Conservation (phyloP, 2,797 vertebrate species). For the Otus scops region DNA sequence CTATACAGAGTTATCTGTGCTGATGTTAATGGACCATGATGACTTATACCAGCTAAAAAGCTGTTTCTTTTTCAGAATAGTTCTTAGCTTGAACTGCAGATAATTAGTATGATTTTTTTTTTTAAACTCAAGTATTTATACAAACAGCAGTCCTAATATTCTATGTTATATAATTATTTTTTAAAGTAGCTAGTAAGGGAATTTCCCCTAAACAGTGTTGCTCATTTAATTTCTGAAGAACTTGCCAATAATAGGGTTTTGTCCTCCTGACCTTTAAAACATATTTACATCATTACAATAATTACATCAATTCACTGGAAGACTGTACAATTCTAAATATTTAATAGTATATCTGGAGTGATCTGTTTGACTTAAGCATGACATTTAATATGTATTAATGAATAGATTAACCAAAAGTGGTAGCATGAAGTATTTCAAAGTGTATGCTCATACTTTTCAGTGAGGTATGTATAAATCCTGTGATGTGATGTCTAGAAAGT, state of each 20-base stretch:
- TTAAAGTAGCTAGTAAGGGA: background rate
- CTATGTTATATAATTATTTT: background rate
- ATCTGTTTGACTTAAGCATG: background rate
- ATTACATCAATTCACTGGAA: background rate
- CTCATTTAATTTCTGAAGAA: background rate
- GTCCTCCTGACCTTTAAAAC: background rate
- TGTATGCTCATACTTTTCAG: background rate
- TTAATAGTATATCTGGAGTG: background rate
- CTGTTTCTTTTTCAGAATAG: background rate
- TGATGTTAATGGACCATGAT: background rate
- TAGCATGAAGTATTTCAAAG: background rate
- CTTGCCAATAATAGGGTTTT: background rate
- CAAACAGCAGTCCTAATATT: background rate
- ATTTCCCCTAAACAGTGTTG: background rate
- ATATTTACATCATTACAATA: too few species aligned
- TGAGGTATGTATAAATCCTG: background rate
- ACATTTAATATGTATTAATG: background rate
- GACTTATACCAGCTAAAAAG: background rate
- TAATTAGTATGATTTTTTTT: background rate
- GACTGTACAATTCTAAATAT: background rate
- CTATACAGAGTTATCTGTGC: background rate
- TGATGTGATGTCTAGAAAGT: background rate
- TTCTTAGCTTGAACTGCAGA: background rate
- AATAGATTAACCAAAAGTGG: background rate
- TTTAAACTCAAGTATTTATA: background rate